Base-by-base conservation (phyloP, 2,888 invertebrate species). In the Troides helena region DNA sequence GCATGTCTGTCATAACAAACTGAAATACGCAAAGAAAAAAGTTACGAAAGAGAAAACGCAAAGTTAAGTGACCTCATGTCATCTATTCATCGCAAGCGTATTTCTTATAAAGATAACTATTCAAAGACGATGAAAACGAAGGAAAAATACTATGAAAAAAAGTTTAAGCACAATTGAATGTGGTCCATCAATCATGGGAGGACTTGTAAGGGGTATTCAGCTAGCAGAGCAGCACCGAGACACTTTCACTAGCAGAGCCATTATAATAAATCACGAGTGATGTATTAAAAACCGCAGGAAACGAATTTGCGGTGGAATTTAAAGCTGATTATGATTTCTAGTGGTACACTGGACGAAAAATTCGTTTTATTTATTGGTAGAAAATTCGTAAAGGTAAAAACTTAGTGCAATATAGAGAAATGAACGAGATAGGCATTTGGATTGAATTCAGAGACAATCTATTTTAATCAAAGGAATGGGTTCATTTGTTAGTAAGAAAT, bases 111-210 rank as follows among this genome's bases (percentile, higher is more conserved):
- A 69, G 69, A 73, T 68, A 59, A 67, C 73, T 70, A 74, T 77
- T 77, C 75, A 78, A 75, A 74, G 57, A 59, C 60, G 62, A 56
- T 21, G 61, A 65, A 62, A 66, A 78, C 77, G 76, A 77, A 65
- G 74, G 78, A 79, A 78, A 81, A 79, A 78, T 78, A 80, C 78
- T 84, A 78, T 30, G 76, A 73, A 76, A 74, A 74, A 74, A 81
- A 82, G 83, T 82, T 81, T 79, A 77, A 77, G 74, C 73, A 77
- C 78, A 79, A 80, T 77, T 87, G 84, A 87, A 88, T 87, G 81
- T 82, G 74, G 75, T 71, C 78, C 88, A 89, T 90, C 85, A 89
- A 90, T 90, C 90, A 89, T 74, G 72, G 73, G 74, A 75, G 73
- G 72, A 74, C 76, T 76, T 85, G 82, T 81, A 85, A 81, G 82